These are phyloP conservation scores for Osmerus eperlanus DNA, from an alignment of 2,113 vertebrate genomes.

Conservation along the genomic window DNA sequence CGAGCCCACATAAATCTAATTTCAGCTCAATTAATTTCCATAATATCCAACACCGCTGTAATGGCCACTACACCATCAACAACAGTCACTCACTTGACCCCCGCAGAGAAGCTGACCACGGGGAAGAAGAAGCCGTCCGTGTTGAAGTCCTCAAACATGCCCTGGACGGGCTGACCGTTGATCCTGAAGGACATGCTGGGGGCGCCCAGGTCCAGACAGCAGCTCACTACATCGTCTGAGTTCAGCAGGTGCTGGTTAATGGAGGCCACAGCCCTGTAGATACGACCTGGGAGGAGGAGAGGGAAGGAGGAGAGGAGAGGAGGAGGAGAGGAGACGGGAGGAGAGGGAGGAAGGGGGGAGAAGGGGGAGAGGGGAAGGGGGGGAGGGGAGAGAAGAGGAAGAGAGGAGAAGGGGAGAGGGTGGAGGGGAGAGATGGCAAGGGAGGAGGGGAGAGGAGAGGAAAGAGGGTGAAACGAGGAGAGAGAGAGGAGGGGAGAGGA, in stretches of 20 bases:
- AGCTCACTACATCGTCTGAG: constrained; percentile 94
- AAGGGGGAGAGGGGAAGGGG: neutral
- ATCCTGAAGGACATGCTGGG: constrained; percentile 97
- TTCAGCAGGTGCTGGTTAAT: constrained; percentile 92
- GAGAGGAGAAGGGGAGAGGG: too few species aligned
- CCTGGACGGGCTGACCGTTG: constrained; percentile 96
- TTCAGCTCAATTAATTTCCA: too few species aligned
- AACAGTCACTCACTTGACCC: constrained; percentile 82
- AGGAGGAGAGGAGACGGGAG: neutral
- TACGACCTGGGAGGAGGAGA: constrained; percentile 76
- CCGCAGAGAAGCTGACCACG: constrained; percentile 95
- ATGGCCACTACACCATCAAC: neutral
- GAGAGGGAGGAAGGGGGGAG: neutral
- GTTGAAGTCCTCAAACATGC: constrained; percentile 98
- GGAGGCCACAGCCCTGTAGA: constrained; percentile 90
- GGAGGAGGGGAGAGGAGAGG: neutral
- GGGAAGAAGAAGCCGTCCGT: constrained; percentile 93
- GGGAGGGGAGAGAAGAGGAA: neutral
- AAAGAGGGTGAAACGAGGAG: neutral
- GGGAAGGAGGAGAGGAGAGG: neutral
- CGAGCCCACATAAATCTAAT: too few species aligned
- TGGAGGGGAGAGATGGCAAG: too few species aligned
- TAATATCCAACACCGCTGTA: too few species aligned
- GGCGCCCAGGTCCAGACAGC: constrained; percentile 91
- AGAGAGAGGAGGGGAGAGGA: neutral